phyloP scores from a whole-genome alignment of 2,888 invertebrate species.

The Andrena haemorrhoa region DNA sequence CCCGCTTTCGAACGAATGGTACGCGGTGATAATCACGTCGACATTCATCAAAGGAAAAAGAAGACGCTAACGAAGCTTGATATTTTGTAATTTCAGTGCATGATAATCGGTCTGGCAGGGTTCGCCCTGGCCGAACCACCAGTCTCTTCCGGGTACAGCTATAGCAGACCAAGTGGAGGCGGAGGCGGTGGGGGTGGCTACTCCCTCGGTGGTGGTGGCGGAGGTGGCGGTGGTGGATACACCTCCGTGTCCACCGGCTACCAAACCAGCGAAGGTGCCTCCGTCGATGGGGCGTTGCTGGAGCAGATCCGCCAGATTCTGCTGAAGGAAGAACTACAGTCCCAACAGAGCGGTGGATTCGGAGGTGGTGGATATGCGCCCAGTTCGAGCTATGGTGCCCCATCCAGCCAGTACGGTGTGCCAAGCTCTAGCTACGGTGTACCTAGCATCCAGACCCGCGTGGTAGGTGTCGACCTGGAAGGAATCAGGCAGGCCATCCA shows the following conservation, averaged over 20 bases:
- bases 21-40: neutral
- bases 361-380: slow-evolving; percentile 84
- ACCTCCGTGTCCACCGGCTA: slow-evolving; percentile 91
- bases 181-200: slow-evolving; percentile 80
- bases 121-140: slow-evolving; percentile 91
- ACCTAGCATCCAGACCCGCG: slow-evolving; percentile 87
- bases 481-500: slow-evolving; percentile 95
- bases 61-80: neutral
- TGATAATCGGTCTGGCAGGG: slow-evolving; percentile 93
- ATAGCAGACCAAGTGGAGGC: slow-evolving; percentile 87
- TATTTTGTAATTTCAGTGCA: slow-evolving; percentile 88
- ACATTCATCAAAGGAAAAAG: neutral
- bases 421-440: slow-evolving; percentile 90
- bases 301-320: slow-evolving; percentile 95
- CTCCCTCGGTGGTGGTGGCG: slow-evolving; percentile 83
- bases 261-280: slow-evolving; percentile 93
- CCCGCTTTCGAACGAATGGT: neutral
- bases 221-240: slow-evolving; percentile 89
- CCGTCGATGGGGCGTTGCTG: slow-evolving; percentile 92
- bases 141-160: slow-evolving; percentile 83
- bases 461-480: slow-evolving; percentile 94
- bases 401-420: slow-evolving; percentile 85
- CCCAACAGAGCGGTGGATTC: slow-evolving; percentile 86
- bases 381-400: slow-evolving; percentile 85
- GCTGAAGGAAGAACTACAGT: slow-evolving; percentile 91